phyloP scores from a whole-genome alignment of 2,888 invertebrate species.

The Pseudoips prasinana region DNA sequence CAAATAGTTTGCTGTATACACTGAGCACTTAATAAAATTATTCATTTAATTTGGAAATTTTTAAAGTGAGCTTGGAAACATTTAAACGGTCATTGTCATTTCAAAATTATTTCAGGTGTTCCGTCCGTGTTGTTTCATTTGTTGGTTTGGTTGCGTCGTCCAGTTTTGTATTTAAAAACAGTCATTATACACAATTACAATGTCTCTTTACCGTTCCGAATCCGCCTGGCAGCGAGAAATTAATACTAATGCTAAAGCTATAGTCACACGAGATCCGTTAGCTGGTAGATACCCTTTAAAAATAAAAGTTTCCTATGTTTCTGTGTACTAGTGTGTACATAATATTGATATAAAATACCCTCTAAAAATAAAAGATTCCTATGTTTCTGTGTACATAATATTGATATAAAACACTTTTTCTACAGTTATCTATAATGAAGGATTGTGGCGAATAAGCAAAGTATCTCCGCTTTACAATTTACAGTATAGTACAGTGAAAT shows the following conservation, averaged over 20 bases:
- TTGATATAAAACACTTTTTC: conserved; percentile 15
- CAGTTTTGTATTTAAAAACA: too few relatives aligned
- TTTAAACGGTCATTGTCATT: too few relatives aligned
- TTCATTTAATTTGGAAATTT: too few relatives aligned
- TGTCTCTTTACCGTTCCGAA: conserved; percentile 25
- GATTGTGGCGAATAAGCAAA: conserved; percentile 58
- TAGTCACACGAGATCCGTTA: conserved; percentile 39
- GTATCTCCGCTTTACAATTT: conserved; percentile 68
- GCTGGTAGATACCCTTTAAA: conserved; percentile 34
- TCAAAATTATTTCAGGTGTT: too few relatives aligned
- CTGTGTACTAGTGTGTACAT: neutral
- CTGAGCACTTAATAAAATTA: too few relatives aligned
- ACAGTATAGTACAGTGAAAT: conserved; percentile 52
- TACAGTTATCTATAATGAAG: conserved; percentile 68
- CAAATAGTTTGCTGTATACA: too few relatives aligned
- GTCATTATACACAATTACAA: conserved; percentile 3
- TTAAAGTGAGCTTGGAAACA: too few relatives aligned
- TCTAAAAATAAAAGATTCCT: neutral
- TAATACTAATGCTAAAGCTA: conserved; percentile 19
- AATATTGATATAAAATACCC: too few relatives aligned
- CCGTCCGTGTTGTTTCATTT: too few relatives aligned
- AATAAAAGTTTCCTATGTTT: neutral
- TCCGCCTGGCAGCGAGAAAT: conserved; percentile 28
- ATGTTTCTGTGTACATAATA: neutral
- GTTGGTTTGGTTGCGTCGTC: too few relatives aligned